These are phyloP conservation scores for Lytechinus pictus DNA, from an alignment of 35 echinoderm and acorn worm genomes.

Conservation along the genomic window DNA sequence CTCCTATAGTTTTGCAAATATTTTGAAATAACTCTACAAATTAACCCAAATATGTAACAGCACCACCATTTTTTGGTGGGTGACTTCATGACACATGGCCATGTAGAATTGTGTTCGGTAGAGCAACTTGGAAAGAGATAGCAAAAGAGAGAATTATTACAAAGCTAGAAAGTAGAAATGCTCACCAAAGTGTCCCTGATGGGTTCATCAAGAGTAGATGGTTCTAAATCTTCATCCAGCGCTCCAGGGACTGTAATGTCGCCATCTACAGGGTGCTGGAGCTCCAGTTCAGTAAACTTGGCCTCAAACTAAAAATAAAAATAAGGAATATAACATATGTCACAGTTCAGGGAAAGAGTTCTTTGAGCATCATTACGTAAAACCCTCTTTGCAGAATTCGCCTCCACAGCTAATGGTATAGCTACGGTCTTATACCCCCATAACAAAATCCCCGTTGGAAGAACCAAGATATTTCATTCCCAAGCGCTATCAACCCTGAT, in stretches of 20 bases:
- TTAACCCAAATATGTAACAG: no score
- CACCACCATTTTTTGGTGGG: no score
- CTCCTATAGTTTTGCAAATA: no score
- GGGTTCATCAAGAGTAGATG: constrained; percentile 92
- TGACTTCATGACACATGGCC: no score
- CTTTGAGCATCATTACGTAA: background rate
- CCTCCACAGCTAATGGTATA: no score
- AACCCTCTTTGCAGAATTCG: no score
- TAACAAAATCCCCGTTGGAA: no score
- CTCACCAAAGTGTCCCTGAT: constrained; percentile 86
- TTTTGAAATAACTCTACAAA: no score
- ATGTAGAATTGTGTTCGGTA: background rate
- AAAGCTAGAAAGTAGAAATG: background rate
- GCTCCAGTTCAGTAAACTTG: constrained; percentile 85
- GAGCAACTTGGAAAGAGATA: background rate
- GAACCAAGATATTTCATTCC: no score
- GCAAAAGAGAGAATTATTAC: background rate
- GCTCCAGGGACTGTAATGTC: constrained; percentile 98
- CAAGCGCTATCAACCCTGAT: no score
- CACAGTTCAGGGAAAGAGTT: background rate
- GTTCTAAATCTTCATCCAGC: constrained; percentile 86
- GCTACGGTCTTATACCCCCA: no score
- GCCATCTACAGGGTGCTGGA: constrained; percentile 94
- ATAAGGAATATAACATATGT: background rate
- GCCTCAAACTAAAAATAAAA: constrained; percentile 67